phyloP scores from a whole-genome alignment of 2,888 invertebrate species.

The Rugalucina vietnamica region DNA sequence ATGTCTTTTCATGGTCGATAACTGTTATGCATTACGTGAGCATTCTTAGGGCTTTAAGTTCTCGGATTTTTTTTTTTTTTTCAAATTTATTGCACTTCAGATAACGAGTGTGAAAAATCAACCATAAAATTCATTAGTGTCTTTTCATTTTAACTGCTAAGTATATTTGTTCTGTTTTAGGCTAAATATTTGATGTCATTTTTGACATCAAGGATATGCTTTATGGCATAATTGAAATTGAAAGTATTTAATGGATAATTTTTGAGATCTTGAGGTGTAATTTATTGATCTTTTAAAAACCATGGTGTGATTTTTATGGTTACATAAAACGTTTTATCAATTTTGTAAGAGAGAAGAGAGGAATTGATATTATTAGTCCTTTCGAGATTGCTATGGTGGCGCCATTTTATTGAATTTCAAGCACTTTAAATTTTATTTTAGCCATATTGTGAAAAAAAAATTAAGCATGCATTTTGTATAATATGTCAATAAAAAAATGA shows the following conservation, averaged over 20 bases:
- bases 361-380: background rate
- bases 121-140: background rate
- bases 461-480: too few relatives aligned
- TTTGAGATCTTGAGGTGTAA: background rate
- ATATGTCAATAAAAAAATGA: too few relatives aligned
- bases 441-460: too few relatives aligned
- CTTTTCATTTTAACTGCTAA: background rate
- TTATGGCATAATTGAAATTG: background rate
- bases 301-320: background rate
- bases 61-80: background rate
- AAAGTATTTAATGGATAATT: background rate
- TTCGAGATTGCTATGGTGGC: background rate
- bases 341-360: background rate
- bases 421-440: too few relatives aligned
- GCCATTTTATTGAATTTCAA: background rate
- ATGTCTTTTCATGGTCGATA: too few relatives aligned
- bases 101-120: background rate
- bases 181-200: constrained; percentile 7
- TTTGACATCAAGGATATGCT: background rate
- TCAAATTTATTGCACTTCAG: background rate
- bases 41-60: background rate
- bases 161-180: background rate
- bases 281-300: background rate
- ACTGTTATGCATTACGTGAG: background rate
- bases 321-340: background rate